Conservation (phyloP, 2,888 invertebrate genomes). For the Eupithecia exiguata region DNA sequence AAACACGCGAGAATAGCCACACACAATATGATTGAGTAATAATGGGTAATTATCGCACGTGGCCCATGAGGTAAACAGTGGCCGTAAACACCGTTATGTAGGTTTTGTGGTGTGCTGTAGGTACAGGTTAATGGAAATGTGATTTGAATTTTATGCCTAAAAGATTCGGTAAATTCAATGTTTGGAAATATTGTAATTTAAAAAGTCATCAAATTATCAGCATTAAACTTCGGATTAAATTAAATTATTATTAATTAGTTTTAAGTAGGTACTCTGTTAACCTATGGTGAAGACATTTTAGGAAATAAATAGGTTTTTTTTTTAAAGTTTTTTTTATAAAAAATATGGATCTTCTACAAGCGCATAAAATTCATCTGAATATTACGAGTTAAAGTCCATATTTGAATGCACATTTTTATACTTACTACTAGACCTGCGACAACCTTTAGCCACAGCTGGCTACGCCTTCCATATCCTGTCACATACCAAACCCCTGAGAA, state of each 20-base stretch:
- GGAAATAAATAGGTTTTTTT: too few relatives aligned
- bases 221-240: too few relatives aligned
- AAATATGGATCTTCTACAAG: too few relatives aligned
- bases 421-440: too few relatives aligned
- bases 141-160: background rate
- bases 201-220: background rate
- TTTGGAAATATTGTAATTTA: background rate
- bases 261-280: too few relatives aligned
- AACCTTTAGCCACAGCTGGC: too few relatives aligned
- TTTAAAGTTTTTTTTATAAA: too few relatives aligned
- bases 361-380: too few relatives aligned
- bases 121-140: slow-evolving; percentile 14
- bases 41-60: slow-evolving; percentile 69
- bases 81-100: slow-evolving; percentile 51
- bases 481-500: background rate
- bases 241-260: too few relatives aligned
- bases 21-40: slow-evolving; percentile 75
- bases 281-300: too few relatives aligned
- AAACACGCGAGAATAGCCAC: slow-evolving; percentile 68
- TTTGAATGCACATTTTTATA: too few relatives aligned
- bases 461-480: background rate
- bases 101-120: slow-evolving; percentile 28
- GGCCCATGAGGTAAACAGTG: slow-evolving; percentile 61
- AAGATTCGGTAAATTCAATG: background rate
- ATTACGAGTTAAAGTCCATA: too few relatives aligned